Conservation (phyloP, 1,140 invertebrate species). For the Ceratosolen fusciceps region DNA sequence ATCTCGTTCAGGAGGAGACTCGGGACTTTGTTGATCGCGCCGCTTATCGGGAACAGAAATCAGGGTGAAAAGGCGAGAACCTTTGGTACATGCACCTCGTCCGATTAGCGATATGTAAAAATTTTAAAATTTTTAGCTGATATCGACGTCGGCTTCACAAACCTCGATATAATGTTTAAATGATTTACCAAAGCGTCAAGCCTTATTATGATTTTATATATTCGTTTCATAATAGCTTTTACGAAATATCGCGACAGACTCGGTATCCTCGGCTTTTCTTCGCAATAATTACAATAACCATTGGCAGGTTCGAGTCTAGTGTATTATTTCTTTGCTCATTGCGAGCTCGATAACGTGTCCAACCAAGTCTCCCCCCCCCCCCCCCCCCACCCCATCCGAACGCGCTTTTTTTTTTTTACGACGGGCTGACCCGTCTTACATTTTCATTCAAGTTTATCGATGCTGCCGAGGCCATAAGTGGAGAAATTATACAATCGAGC, state of each 20-base stretch:
- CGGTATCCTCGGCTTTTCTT: background rate
- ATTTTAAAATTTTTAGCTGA: conserved; percentile 3
- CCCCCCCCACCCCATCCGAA: too few species aligned
- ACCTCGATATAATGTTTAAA: background rate
- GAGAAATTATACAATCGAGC: too few species aligned
- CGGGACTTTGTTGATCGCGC: conserved; percentile 17
- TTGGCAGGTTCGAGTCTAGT: background rate
- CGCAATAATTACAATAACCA: too few species aligned
- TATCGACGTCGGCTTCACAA: background rate
- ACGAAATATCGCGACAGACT: background rate
- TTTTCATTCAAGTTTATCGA: too few species aligned
- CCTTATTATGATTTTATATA: background rate
- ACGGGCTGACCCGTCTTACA: too few species aligned
- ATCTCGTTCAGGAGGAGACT: too few species aligned
- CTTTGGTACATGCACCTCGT: conserved; percentile 15
- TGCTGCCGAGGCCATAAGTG: too few species aligned
- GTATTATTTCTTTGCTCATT: too few species aligned
- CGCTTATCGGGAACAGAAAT: background rate
- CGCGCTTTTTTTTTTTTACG: too few species aligned
- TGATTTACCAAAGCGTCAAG: background rate
- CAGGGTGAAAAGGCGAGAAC: conserved; percentile 6
- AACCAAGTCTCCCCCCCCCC: too few species aligned
- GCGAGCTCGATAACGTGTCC: too few species aligned
- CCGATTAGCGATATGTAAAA: background rate
- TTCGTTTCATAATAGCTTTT: background rate